Evolutionary conservation across 2,113 vertebrate genomes (phyloP).

Genomic region (Paraplagusia blochii): DNA sequence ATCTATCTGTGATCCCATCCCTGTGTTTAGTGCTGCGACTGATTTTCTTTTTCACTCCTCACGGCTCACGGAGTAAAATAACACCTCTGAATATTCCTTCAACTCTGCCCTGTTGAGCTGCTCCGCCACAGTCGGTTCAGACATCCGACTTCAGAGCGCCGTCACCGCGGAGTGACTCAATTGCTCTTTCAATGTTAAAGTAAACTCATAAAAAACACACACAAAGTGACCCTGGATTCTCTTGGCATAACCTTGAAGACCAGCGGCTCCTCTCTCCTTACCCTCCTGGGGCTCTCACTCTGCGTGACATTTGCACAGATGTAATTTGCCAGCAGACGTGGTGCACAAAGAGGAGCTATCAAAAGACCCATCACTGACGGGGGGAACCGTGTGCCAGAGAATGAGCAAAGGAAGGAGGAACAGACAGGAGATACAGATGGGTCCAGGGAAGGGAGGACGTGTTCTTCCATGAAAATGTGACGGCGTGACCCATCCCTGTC

Average conservation of each 20-base stretch:
- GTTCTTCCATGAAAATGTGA: conserved; percentile 41
- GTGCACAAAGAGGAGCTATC: conserved; percentile 63
- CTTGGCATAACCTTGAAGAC: conserved; percentile 36
- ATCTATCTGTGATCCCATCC: no score
- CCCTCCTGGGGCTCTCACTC: conserved; percentile 33
- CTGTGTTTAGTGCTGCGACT: conserved; percentile 14
- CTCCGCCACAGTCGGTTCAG: conserved; percentile 26
- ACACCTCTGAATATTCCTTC: conserved; percentile 40
- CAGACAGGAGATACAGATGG: conserved; percentile 16
- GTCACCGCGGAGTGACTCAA: conserved; percentile 19
- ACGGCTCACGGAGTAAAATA: conserved; percentile 26
- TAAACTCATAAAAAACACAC: conserved; percentile 62
- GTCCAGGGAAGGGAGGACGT: conserved; percentile 23
- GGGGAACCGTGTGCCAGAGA: conserved; percentile 43
- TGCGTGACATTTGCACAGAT: conserved; percentile 70
- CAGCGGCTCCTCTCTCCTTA: conserved; percentile 17
- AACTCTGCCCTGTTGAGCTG: conserved; percentile 16
- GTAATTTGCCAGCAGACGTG: conserved; percentile 63
- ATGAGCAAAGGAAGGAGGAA: not conserved
- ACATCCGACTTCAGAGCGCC: conserved; percentile 23
- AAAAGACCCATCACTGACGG: conserved; percentile 49
- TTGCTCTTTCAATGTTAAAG: conserved; percentile 59
- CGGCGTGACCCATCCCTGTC: conserved; percentile 53
- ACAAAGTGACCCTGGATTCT: conserved; percentile 24
- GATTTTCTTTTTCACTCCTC: conserved; percentile 9